Conservation (phyloP, 1,140 invertebrate species). For the Heliothis virescens region DNA sequence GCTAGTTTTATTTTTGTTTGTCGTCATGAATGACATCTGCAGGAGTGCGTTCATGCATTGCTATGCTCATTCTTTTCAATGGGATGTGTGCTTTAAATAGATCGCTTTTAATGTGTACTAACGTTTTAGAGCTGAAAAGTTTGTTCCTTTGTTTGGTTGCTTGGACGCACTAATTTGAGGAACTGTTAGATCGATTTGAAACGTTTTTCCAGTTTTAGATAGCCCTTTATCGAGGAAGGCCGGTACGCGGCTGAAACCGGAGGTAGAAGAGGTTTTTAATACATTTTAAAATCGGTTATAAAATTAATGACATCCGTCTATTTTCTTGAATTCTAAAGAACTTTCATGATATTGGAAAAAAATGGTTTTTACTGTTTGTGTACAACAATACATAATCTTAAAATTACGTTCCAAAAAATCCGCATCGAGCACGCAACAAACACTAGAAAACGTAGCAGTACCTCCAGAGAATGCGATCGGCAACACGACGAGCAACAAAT, state of each 20-base stretch:
- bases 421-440: neutral
- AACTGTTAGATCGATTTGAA: neutral
- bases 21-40: conserved; percentile 9
- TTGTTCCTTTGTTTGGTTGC: neutral
- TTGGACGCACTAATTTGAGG: neutral
- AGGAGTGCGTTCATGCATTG: conserved; percentile 3
- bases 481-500: conserved; percentile 33
- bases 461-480: conserved; percentile 21
- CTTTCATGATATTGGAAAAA: too few relatives aligned
- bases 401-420: neutral
- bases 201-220: too few relatives aligned
- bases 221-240: too few relatives aligned
- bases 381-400: too few relatives aligned
- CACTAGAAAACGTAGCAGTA: neutral
- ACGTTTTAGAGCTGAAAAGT: neutral
- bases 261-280: too few relatives aligned
- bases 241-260: too few relatives aligned
- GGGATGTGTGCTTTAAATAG: neutral
- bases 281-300: too few relatives aligned
- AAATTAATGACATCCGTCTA: too few relatives aligned
- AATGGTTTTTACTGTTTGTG: too few relatives aligned
- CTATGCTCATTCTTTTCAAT: neutral
- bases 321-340: too few relatives aligned
- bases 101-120: neutral
- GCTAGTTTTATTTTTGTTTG: neutral